Conservation (phyloP, 2,888 invertebrate species). For the Tigriopus californicus region DNA sequence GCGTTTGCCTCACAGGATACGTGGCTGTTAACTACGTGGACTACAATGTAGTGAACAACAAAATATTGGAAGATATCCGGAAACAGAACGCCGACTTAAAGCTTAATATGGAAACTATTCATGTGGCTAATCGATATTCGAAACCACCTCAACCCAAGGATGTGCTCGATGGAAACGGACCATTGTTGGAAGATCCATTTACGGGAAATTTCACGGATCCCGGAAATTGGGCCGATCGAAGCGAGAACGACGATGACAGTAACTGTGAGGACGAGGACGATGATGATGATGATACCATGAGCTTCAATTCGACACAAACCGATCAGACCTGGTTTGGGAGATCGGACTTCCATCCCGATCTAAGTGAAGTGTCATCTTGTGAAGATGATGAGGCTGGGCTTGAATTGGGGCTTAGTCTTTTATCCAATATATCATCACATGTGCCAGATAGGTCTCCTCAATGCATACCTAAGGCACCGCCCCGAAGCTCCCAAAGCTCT, state of each 20-base stretch:
- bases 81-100: slow-evolving; percentile 25
- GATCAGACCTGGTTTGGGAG: neutral
- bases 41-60: slow-evolving; percentile 29
- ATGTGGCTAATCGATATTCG: neutral
- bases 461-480: too few relatives aligned
- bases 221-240: neutral
- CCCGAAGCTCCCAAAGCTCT: too few relatives aligned
- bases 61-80: slow-evolving; percentile 29
- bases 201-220: neutral
- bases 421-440: too few relatives aligned
- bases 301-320: neutral
- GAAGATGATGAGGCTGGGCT: too few relatives aligned
- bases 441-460: too few relatives aligned
- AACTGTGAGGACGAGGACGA: neutral
- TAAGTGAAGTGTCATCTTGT: too few relatives aligned
- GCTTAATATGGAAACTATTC: slow-evolving; percentile 11
- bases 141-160: neutral
- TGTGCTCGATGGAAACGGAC: too few relatives aligned
- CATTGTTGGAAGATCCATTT: too few relatives aligned
- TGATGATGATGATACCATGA: neutral
- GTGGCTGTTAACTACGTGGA: slow-evolving; percentile 29
- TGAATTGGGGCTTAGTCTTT: too few relatives aligned
- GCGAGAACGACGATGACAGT: neutral
- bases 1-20: slow-evolving; percentile 25
- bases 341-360: too few relatives aligned